Evolutionary conservation across 2,888 invertebrate genomes (phyloP).

Genomic region (Xylota segnis): DNA sequence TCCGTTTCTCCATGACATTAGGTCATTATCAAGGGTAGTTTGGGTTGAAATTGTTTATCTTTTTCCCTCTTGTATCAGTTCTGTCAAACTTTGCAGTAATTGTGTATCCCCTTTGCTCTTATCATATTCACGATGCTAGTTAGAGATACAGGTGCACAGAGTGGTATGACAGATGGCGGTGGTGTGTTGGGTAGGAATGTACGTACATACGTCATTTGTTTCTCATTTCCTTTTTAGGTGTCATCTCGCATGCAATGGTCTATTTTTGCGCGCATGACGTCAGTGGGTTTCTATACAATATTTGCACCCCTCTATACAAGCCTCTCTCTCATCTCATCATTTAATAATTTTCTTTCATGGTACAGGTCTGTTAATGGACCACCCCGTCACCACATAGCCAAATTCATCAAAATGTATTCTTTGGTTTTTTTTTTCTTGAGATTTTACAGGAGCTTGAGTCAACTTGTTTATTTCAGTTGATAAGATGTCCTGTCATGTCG

Average conservation of each 20-base stretch:
- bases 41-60: background rate
- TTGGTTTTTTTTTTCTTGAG: background rate
- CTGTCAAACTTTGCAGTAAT: conserved; percentile 8
- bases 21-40: conserved; percentile 24
- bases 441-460: background rate
- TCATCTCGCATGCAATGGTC: conserved; percentile 40
- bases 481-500: conserved; percentile 5
- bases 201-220: conserved; percentile 46
- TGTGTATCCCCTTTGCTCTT: background rate
- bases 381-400: background rate
- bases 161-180: conserved; percentile 8
- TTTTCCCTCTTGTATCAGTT: background rate
- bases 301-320: background rate
- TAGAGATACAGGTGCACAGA: background rate
- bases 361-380: conserved; percentile 14
- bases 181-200: background rate
- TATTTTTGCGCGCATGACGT: conserved; percentile 53
- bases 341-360: conserved; percentile 13
- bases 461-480: conserved; percentile 5
- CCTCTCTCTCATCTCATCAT: background rate
- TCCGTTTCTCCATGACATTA: background rate
- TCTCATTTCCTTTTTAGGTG: conserved; percentile 33
- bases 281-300: conserved; percentile 15
- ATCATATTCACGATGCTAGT: conserved; percentile 1
- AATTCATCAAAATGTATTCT: background rate